Conservation (phyloP, 2,113 vertebrate species). For the Crotophaga sulcirostris region DNA sequence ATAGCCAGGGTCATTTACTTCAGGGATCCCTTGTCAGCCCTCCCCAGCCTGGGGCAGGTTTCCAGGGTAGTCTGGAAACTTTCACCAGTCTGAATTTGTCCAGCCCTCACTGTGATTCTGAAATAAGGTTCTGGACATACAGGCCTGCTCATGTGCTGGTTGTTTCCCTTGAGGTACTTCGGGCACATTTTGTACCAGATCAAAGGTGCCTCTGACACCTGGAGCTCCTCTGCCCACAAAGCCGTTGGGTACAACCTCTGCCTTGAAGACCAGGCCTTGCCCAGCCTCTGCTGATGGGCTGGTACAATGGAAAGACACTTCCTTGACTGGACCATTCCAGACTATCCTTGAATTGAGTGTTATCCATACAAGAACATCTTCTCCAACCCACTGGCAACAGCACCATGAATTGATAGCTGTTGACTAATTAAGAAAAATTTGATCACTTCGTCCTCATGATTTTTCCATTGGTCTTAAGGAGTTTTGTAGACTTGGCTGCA, state of each 20-base stretch:
- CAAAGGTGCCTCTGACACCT: neutral
- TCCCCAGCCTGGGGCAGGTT: neutral
- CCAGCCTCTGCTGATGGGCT: neutral
- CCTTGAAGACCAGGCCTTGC: neutral
- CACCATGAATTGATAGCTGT: neutral
- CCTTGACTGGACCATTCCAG: neutral
- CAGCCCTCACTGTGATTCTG: no score
- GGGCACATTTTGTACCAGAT: neutral
- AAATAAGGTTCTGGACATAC: neutral
- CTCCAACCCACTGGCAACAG: neutral
- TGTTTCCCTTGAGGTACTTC: neutral
- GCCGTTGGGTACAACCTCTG: fast-evolving
- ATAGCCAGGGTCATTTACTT: neutral
- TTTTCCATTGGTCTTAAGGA: neutral
- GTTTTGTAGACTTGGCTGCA: neutral
- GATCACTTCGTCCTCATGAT: neutral
- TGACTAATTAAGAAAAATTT: neutral
- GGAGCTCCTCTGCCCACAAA: neutral
- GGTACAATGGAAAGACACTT: neutral
- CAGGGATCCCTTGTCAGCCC: neutral
- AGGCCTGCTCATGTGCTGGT: neutral
- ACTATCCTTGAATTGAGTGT: neutral
- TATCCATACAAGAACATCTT: neutral
- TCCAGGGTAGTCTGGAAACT: neutral
- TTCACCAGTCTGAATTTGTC: neutral